These are phyloP conservation scores for Nymphicus hollandicus DNA, from an alignment of 2,113 vertebrate species.

Conservation along the genomic window DNA sequence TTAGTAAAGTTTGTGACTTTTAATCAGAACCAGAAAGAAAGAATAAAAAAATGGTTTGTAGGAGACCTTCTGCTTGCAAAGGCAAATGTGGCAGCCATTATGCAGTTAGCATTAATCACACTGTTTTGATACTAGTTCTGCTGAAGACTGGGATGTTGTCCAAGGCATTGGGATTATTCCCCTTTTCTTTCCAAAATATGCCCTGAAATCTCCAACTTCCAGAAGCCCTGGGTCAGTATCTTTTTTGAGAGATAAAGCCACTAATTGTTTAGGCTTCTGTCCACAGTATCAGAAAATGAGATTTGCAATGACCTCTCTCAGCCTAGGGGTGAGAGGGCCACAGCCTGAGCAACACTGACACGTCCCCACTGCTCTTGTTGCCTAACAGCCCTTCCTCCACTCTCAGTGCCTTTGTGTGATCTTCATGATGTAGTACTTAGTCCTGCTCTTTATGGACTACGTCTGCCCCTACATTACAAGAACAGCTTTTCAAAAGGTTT, in stretches of 20 bases:
- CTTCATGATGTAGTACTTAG: neutral
- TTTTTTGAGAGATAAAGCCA: neutral
- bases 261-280: neutral
- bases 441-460: neutral
- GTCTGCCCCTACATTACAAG: neutral
- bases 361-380: neutral
- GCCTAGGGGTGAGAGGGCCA: neutral
- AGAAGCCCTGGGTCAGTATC: neutral
- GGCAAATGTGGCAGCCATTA: neutral
- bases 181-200: constrained; percentile 14
- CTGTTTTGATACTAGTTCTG: neutral
- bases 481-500: neutral
- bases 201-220: neutral
- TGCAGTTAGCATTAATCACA: constrained; percentile 5
- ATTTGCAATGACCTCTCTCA: neutral
- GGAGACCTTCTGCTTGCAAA: neutral
- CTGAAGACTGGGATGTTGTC: neutral
- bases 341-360: neutral
- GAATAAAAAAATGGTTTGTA: neutral
- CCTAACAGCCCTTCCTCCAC: neutral
- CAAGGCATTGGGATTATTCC: neutral
- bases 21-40: neutral
- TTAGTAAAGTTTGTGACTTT: neutral
- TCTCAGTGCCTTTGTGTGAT: neutral
- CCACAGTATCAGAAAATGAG: neutral